Base-by-base conservation (phyloP, 1,140 invertebrate genomes). In the Coptotermes formosanus region DNA sequence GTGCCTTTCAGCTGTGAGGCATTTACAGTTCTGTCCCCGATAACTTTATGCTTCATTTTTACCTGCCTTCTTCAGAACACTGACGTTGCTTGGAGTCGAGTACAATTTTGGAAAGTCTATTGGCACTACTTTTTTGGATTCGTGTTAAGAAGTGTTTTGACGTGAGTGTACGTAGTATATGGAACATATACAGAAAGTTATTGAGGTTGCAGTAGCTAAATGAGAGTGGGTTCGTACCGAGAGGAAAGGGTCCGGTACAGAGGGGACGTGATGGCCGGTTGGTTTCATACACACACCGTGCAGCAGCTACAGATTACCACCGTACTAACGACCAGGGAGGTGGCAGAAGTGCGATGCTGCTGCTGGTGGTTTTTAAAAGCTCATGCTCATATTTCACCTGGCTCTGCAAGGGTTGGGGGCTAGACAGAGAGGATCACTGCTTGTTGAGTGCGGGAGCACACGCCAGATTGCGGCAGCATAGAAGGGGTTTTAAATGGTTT, bases 401-500 rank as follows among this genome's bases (percentile, higher is more conserved):
- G 23, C 32, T 19, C 48, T 75, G 64, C 25, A 16, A 25, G 64
- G 64, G 64, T 30, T 30, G 64, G 52, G 38, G 52, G 19, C 14
- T 16, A 55, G 52, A 55, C 52, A 55, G 52, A 16, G 52, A 55
- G 52, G 64, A 75, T 75, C 64, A 75, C 64, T 30, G 64, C 25
- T 45, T 83, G 82, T 52, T 83, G 82, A 43, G 82, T 83, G 32
- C 82, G 11, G 25, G 64, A 75, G n/a, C 64, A 75, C 25, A 75
- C 64, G 64, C 64, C 64, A 75, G 64, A 75, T 75, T 75, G 64
- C 64, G 64, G 64, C 8, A n/a, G 82, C 48, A 32, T 32, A 83
- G 32, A 19, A 19, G 25, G 82, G 82, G 48, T 83, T 83, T 83
- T 83, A 83, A 83, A 83, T 83, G 82, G 82, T 83, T 83, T 83